Percentiles rank a stretch among this genome's conserved stretches.
Conservation (phyloP, 2,888 invertebrate genomes). For the Leucania comma region DNA sequence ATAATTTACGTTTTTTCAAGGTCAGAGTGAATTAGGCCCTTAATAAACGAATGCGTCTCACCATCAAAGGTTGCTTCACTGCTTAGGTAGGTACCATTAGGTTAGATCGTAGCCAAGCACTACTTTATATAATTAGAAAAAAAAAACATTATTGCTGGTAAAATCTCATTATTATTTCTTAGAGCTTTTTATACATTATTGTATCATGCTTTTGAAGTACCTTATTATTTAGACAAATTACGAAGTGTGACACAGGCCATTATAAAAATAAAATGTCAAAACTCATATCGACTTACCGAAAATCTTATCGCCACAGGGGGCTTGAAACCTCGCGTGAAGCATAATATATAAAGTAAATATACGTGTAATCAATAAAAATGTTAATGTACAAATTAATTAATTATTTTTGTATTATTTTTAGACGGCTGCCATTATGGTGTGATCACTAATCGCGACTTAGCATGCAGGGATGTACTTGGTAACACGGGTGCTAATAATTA, state of each 20-base stretch:
- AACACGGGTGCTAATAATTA: not conserved
- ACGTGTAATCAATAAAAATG: slow-evolving; percentile 55
- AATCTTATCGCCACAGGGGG: slow-evolving; percentile 29
- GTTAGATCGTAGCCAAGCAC: too few species aligned
- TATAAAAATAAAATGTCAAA: not conserved
- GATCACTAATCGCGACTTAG: slow-evolving; percentile 30
- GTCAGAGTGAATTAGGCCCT: too few species aligned
- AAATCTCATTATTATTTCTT: too few species aligned
- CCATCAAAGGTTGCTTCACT: too few species aligned
- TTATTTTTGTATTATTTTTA: slow-evolving; percentile 39
- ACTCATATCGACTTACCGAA: slow-evolving; percentile 4
- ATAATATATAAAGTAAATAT: slow-evolving; percentile 20
- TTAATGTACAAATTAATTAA: slow-evolving; percentile 48
- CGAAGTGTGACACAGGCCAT: slow-evolving; percentile 15
- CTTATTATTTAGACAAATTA: not conserved
- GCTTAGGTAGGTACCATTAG: too few species aligned
- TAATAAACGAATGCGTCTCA: too few species aligned
- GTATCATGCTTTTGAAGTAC: not conserved
- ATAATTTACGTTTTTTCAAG: too few species aligned
- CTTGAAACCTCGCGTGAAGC: not conserved
- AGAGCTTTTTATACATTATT: not conserved
- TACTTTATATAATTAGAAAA: too few species aligned
- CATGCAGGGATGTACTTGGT: slow-evolving; percentile 38
- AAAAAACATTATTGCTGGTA: too few species aligned
- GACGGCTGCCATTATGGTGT: slow-evolving; percentile 19